phyloP scores from a whole-genome alignment of 1,140 invertebrate genomes.

The Trialeurodes vaporariorum region DNA sequence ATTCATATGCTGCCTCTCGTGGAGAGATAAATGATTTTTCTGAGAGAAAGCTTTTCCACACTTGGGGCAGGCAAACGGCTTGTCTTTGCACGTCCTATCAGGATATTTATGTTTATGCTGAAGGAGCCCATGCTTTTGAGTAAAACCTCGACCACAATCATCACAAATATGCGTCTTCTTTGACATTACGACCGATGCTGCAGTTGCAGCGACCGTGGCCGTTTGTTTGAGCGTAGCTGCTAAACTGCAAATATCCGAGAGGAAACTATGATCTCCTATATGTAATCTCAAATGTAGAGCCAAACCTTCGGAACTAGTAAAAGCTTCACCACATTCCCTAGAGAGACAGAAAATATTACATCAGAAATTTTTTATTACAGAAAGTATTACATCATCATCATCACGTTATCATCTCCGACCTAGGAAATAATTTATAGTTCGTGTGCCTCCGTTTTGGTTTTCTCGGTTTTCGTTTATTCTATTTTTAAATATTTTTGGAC shows the following conservation, averaged over 20 bases:
- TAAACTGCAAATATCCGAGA: slow-evolving; percentile 71
- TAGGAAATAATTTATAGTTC: too few species aligned
- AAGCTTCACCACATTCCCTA: slow-evolving; percentile 51
- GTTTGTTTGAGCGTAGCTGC: slow-evolving; percentile 52
- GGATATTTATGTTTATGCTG: slow-evolving; percentile 62
- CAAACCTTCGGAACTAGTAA: slow-evolving; percentile 57
- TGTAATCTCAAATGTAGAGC: slow-evolving; percentile 68
- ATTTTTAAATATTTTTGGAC: too few species aligned
- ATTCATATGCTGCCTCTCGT: slow-evolving; percentile 71
- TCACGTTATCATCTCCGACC: slow-evolving; percentile 15
- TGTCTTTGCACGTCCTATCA: slow-evolving; percentile 63
- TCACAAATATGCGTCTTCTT: slow-evolving; percentile 67
- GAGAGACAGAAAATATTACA: slow-evolving; percentile 21
- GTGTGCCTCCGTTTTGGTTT: too few species aligned
- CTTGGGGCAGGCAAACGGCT: slow-evolving; percentile 66
- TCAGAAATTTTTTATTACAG: slow-evolving; percentile 30
- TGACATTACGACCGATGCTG: slow-evolving; percentile 26
- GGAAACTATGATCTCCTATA: slow-evolving; percentile 67
- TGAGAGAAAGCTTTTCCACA: slow-evolving; percentile 81
- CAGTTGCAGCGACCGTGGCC: slow-evolving; percentile 28
- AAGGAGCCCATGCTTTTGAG: slow-evolving; percentile 63
- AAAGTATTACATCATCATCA: slow-evolving; percentile 25
- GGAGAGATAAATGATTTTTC: slow-evolving; percentile 65
- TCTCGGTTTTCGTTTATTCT: too few species aligned
- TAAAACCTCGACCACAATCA: slow-evolving; percentile 72